Percentiles rank a stretch among this genome's conserved stretches.
Conservation (phyloP, 1,140 invertebrate species). For the Paralvinella palmiformis region DNA sequence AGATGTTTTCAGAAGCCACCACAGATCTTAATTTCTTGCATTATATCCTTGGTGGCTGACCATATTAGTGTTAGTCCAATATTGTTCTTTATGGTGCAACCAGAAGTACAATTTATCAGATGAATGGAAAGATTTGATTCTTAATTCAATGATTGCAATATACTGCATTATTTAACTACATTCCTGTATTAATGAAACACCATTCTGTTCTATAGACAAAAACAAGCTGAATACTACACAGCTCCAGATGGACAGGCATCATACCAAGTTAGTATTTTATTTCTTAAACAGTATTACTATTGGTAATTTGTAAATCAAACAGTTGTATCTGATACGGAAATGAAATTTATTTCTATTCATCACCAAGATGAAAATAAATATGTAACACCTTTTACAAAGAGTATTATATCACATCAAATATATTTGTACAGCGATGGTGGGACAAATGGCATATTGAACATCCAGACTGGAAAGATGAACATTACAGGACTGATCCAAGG, state of each 20-base stretch:
- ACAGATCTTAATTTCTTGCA: too few species aligned
- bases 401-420: background rate
- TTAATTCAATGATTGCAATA: too few species aligned
- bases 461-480: slow-evolving; percentile 15
- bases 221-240: slow-evolving; percentile 12
- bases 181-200: background rate
- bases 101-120: too few species aligned
- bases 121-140: too few species aligned
- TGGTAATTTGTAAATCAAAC: background rate
- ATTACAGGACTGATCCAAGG: slow-evolving; percentile 3
- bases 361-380: background rate
- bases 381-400: background rate
- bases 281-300: background rate
- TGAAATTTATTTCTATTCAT: too few species aligned
- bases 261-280: background rate
- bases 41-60: too few species aligned
- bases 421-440: slow-evolving; percentile 10
- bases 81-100: too few species aligned
- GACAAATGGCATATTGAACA: slow-evolving; percentile 12
- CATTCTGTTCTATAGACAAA: slow-evolving; percentile 6
- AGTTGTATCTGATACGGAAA: background rate
- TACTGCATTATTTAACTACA: too few species aligned
- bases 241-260: background rate
- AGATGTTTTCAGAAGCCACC: too few species aligned
- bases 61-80: too few species aligned